A percentile compares a stretch with the other conserved stretches of the same genome.
Evolutionary conservation across 2,113 vertebrate species (phyloP).

Genomic region (Ptychochromis oligacanthus): DNA sequence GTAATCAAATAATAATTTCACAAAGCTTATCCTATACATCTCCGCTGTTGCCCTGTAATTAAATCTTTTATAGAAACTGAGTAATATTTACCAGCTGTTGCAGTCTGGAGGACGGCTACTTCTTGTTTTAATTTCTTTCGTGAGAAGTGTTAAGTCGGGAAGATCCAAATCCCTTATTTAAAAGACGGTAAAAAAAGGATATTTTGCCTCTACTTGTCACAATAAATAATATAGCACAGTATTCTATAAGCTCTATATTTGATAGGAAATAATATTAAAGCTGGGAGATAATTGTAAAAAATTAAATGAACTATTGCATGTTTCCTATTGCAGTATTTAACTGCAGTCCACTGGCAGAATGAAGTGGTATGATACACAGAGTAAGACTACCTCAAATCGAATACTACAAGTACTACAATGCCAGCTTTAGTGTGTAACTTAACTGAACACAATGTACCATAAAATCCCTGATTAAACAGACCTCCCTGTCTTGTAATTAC

Average conservation of each 20-base stretch:
- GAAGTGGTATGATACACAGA: not conserved
- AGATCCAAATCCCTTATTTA: not conserved
- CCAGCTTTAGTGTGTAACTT: not conserved
- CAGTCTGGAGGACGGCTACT: no score
- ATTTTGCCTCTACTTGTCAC: not conserved
- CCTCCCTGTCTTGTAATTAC: constrained; percentile 19
- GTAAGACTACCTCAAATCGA: not conserved
- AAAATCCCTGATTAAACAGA: not conserved
- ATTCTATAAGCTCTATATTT: not conserved
- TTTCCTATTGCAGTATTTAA: not conserved
- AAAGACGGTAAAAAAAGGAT: no score
- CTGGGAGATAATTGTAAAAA: not conserved
- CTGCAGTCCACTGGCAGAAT: not conserved
- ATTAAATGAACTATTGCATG: not conserved
- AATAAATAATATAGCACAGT: not conserved
- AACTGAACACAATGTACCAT: not conserved
- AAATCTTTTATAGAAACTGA: no score
- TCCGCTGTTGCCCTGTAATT: no score
- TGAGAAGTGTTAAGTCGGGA: not conserved
- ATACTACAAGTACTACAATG: not conserved
- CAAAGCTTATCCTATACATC: no score
- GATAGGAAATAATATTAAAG: not conserved
- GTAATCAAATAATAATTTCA: no score
- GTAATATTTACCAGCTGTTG: no score
- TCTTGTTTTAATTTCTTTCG: no score